Percentiles rank a stretch among this genome's conserved stretches.
phyloP scores from a whole-genome alignment of 2,888 invertebrate species.

The Imbricaverruca yamaguchii region DNA sequence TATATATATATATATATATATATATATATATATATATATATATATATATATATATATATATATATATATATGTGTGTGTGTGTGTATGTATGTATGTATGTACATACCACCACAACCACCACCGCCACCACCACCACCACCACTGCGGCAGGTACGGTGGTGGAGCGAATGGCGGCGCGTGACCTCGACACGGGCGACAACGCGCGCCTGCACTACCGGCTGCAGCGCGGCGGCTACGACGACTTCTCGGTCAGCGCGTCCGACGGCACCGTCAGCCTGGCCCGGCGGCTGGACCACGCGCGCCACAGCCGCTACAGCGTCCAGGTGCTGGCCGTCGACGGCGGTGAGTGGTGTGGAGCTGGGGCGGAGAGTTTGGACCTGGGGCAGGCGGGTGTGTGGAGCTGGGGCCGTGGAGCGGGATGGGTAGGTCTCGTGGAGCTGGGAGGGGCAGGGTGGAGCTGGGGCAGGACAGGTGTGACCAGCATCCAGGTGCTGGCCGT shows the following conservation, averaged over 20 bases:
- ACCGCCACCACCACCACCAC: too few relatives aligned
- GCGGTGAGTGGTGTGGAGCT: conserved; percentile 46
- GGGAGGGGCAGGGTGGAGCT: too few relatives aligned
- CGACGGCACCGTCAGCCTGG: conserved; percentile 66
- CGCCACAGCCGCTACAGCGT: conserved; percentile 68
- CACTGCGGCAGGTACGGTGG: conserved; percentile 54
- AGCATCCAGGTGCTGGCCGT: too few relatives aligned
- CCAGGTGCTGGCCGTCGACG: conserved; percentile 71
- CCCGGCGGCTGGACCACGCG: conserved; percentile 74
- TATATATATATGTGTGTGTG: too few relatives aligned
- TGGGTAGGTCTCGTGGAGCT: too few relatives aligned
- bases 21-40: too few relatives aligned
- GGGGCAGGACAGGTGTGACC: too few relatives aligned
- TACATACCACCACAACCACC: too few relatives aligned
- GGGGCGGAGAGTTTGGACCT: neutral
- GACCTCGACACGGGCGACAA: conserved; percentile 83
- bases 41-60: too few relatives aligned
- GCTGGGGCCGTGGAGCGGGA: too few relatives aligned
- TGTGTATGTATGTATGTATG: too few relatives aligned
- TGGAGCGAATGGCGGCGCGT: conserved; percentile 64
- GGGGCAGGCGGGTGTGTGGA: conserved; percentile 40
- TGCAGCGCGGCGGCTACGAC: conserved; percentile 76
- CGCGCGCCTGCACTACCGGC: conserved; percentile 68
- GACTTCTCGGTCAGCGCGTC: conserved; percentile 71
- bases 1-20: too few relatives aligned